Evolutionary conservation across 2,113 vertebrate genomes (phyloP).

Genomic region (Semnornis frantzii): DNA sequence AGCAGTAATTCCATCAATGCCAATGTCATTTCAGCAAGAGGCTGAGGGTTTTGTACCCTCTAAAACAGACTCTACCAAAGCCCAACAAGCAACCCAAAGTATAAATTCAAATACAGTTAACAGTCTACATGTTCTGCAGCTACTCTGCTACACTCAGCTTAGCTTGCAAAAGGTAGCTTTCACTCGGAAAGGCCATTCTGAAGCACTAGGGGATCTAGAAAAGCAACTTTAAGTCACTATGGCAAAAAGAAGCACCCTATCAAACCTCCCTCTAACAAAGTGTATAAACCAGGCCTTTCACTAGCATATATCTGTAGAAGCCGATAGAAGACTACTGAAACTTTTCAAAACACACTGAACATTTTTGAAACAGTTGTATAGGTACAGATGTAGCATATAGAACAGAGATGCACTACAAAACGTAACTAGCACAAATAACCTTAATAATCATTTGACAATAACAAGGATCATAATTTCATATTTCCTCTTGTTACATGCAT

Average conservation of each 20-base stretch:
- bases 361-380: background rate
- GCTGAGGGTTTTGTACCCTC: rapidly evolving
- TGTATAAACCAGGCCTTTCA: background rate
- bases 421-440: background rate
- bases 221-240: background rate
- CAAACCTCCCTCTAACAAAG: background rate
- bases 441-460: background rate
- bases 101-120: background rate
- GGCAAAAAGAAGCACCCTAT: background rate
- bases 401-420: background rate
- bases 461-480: background rate
- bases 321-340: background rate
- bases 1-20: background rate
- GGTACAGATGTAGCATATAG: rapidly evolving
- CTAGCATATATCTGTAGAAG: background rate
- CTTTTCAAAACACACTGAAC: background rate
- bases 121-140: background rate
- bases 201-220: background rate
- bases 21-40: background rate
- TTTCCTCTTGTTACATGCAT: background rate
- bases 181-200: background rate
- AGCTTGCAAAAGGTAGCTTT: background rate
- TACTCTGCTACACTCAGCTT: background rate
- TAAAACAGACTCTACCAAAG: background rate
- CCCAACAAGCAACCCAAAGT: background rate